A percentile compares a stretch with the other conserved stretches of the same genome.
Evolutionary conservation across 2,113 vertebrate species (phyloP).

Genomic region (Trematocara macrostoma): DNA sequence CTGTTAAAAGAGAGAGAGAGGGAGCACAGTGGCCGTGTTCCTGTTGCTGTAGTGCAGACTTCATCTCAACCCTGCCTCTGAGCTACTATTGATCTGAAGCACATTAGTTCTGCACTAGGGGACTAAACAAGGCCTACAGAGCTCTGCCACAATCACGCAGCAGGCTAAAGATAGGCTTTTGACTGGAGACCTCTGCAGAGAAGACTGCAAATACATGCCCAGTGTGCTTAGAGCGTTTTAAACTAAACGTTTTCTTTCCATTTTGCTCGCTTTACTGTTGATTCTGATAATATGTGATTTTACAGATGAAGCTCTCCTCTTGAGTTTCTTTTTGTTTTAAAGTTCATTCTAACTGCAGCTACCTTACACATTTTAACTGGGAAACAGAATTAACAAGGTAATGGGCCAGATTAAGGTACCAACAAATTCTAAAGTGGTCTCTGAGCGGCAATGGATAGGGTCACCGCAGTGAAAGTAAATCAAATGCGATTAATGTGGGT

Average conservation of each 20-base stretch:
- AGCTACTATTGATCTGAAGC: conserved; percentile 61
- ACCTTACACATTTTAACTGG: neutral
- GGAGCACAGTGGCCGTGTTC: neutral
- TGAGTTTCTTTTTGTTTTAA: neutral
- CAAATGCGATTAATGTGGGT: neutral
- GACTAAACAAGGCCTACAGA: conserved; percentile 49
- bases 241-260: neutral
- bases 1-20: neutral
- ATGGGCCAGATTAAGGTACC: neutral
- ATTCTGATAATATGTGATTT: neutral
- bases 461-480: neutral
- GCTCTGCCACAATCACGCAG: conserved; percentile 50
- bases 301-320: neutral
- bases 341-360: neutral
- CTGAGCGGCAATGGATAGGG: neutral
- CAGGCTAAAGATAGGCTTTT: conserved; percentile 54
- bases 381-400: neutral
- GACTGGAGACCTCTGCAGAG: conserved; percentile 38
- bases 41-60: conserved; percentile 28
- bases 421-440: neutral
- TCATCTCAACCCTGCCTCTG: conserved; percentile 37
- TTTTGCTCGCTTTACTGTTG: neutral
- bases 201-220: neutral
- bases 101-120: conserved; percentile 62
- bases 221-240: neutral